A percentile compares a stretch with the other conserved stretches of the same genome.
phyloP scores from a whole-genome alignment of 1,140 invertebrate species.

The Cryptotermes secundus region DNA sequence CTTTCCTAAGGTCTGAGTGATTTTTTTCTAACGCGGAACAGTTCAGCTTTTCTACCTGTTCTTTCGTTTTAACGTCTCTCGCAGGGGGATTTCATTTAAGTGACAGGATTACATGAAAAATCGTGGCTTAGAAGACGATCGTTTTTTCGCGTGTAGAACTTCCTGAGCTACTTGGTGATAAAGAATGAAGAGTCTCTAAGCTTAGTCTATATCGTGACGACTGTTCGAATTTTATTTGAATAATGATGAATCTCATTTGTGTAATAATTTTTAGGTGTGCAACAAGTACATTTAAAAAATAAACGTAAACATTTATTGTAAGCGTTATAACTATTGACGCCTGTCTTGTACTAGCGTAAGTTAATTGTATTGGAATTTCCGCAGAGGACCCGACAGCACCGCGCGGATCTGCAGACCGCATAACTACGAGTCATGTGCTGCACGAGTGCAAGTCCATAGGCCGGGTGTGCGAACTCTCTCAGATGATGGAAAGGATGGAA shows the following conservation, averaged over 20 bases:
- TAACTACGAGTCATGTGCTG: not conserved
- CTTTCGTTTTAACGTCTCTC: not conserved
- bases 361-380: not conserved
- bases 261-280: no score
- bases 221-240: not conserved
- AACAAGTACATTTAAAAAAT: no score
- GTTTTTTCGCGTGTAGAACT: not conserved
- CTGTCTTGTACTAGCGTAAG: no score
- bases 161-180: not conserved
- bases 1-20: slow-evolving; percentile 4
- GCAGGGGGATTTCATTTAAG: not conserved
- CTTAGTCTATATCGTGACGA: no score
- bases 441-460: not conserved
- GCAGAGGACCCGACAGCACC: not conserved
- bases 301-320: no score
- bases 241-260: not conserved
- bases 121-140: not conserved
- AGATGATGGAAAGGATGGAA: slow-evolving; percentile 48
- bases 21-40: not conserved
- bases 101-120: not conserved
- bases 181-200: no score
- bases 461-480: not conserved
- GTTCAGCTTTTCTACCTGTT: not conserved
- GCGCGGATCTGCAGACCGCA: not conserved
- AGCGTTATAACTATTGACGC: not conserved